These are phyloP conservation scores for Alfaro cultratus DNA, from an alignment of 2,797 vertebrate genomes.

Conservation along the genomic window DNA sequence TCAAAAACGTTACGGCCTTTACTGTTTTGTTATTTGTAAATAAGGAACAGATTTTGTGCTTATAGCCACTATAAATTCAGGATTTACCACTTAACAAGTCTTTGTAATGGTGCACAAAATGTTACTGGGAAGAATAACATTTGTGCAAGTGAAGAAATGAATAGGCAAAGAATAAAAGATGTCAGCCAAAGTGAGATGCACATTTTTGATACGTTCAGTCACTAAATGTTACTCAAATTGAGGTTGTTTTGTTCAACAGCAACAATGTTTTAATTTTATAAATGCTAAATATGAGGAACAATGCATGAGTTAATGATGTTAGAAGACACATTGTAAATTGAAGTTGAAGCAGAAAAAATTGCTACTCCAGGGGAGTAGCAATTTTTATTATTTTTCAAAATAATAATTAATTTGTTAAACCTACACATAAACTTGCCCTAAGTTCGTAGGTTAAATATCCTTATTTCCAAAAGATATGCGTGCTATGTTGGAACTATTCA, in stretches of 20 bases:
- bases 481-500: constrained; percentile 21
- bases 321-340: constrained; percentile 34
- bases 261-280: not conserved
- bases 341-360: constrained; percentile 31
- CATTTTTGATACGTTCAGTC: not conserved
- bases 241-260: not conserved
- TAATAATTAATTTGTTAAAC: constrained; percentile 28
- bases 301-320: constrained; percentile 31
- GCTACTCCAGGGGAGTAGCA: constrained; percentile 46
- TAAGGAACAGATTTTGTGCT: not conserved
- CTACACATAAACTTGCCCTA: constrained; percentile 37
- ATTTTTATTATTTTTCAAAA: too few relatives aligned
- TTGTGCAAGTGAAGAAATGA: not conserved
- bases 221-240: not conserved
- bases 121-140: not conserved
- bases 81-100: not conserved
- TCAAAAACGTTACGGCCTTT: not conserved
- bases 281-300: constrained; percentile 29
- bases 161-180: not conserved
- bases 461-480: constrained; percentile 31
- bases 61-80: not conserved
- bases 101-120: not conserved
- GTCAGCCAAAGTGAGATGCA: not conserved
- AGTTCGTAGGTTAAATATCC: constrained; percentile 14
- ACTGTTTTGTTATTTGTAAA: not conserved